Percentiles rank a stretch among this genome's conserved stretches.
These are phyloP conservation scores for Oreochromis tanganicae DNA, from an alignment of 2,113 vertebrate species.

Conservation along the genomic window DNA sequence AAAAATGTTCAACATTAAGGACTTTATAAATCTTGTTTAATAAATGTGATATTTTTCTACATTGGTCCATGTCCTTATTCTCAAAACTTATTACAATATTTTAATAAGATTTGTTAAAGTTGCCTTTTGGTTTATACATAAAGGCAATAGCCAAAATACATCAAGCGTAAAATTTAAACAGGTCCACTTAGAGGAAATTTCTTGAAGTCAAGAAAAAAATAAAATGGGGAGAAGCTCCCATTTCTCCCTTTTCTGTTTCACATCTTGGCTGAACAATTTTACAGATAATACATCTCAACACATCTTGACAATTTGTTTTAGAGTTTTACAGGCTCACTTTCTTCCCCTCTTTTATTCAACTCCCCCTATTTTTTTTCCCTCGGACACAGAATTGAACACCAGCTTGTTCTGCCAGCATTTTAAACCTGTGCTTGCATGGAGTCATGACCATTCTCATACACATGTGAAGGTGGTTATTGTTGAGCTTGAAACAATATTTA, in stretches of 20 bases:
- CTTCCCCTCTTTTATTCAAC: neutral
- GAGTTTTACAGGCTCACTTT: neutral
- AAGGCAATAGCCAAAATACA: neutral
- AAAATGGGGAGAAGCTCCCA: rapidly evolving
- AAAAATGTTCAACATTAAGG: neutral
- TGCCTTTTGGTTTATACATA: neutral
- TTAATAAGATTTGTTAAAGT: neutral
- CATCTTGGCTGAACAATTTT: neutral
- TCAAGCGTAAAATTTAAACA: neutral
- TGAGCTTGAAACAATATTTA: neutral
- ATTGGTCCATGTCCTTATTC: rapidly evolving
- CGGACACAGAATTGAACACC: neutral
- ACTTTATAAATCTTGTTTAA: neutral
- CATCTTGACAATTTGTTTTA: rapidly evolving
- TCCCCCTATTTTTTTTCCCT: neutral
- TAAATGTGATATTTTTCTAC: neutral
- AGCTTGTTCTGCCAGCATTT: neutral
- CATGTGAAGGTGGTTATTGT: neutral
- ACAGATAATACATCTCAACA: neutral
- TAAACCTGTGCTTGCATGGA: rapidly evolving
- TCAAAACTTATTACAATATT: neutral
- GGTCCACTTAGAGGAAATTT: neutral
- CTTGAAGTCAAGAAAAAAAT: neutral
- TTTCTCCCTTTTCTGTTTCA: neutral
- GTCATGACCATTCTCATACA: neutral